Evolutionary conservation across 2,888 invertebrate species (phyloP).

Genomic region (Tetramorium bicarinatum): DNA sequence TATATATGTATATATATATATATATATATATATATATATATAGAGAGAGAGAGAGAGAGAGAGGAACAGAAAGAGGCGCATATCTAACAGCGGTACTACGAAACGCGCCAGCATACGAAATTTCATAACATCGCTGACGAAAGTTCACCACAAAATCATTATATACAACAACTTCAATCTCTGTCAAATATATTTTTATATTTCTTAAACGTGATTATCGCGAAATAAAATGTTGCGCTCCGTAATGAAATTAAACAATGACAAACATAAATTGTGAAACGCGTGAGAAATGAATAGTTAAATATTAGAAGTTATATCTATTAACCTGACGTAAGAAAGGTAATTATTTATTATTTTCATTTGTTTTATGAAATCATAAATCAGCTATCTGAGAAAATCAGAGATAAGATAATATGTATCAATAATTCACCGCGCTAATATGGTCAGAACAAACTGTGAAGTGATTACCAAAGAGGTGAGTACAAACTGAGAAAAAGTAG

Average conservation of each 20-base stretch:
- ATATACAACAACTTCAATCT: conserved; percentile 37
- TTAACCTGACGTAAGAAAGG: not conserved
- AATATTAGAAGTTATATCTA: not conserved
- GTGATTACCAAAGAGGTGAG: not conserved
- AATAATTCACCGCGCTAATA: not conserved
- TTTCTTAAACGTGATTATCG: conserved; percentile 6
- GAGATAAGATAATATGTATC: not conserved
- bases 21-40: too few species aligned
- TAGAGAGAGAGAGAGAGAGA: too few species aligned
- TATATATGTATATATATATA: too few species aligned
- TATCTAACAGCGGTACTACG: conserved; percentile 30
- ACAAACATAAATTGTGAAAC: conserved; percentile 11
- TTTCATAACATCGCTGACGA: conserved; percentile 60
- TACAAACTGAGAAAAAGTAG: not conserved
- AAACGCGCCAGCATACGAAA: conserved; percentile 28
- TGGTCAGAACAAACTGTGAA: not conserved
- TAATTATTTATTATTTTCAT: conserved; percentile 1
- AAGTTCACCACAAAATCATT: conserved; percentile 55
- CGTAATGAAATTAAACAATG: conserved; percentile 30
- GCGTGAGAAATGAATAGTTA: not conserved
- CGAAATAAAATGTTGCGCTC: not conserved
- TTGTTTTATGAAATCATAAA: conserved; percentile 11
- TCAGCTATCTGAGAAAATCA: not conserved
- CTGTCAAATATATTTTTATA: conserved; percentile 43
- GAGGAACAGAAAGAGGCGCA: not conserved